A percentile compares a stretch with the other conserved stretches of the same genome.
Evolutionary conservation across 2,888 invertebrate genomes (phyloP).

Genomic region (Leucoma salicis): DNA sequence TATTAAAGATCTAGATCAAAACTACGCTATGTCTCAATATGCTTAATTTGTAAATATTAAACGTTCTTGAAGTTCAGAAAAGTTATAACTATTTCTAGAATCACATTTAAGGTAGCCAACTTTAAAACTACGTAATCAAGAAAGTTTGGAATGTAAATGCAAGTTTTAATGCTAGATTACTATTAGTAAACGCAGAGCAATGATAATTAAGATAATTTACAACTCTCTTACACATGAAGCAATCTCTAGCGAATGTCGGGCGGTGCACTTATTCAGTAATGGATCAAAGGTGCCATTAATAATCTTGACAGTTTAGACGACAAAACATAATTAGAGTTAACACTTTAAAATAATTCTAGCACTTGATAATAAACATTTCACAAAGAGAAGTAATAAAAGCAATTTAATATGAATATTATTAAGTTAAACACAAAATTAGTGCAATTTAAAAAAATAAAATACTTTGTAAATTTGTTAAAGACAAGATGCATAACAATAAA

Average conservation of each 20-base stretch:
- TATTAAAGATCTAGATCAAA: background rate
- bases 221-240: background rate
- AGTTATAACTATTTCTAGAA: background rate
- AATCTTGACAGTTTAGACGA: too few species aligned
- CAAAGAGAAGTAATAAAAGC: too few species aligned
- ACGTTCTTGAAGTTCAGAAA: background rate
- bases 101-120: background rate
- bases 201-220: background rate
- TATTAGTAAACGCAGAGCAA: background rate
- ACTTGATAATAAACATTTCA: too few species aligned
- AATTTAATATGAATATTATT: too few species aligned
- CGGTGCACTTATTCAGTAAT: too few species aligned
- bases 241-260: background rate
- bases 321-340: too few species aligned
- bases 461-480: too few species aligned
- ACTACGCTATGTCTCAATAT: background rate
- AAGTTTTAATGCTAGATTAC: background rate
- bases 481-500: constrained; percentile 9
- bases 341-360: too few species aligned
- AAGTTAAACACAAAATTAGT: too few species aligned
- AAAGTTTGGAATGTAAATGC: background rate
- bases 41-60: background rate
- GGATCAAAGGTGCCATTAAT: too few species aligned
- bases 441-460: too few species aligned
- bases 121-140: background rate